Percentiles rank a stretch among this genome's conserved stretches.
Evolutionary conservation across 23 tunicate genomes (phyloP).

Genomic region (Clavelina lepadiformis): DNA sequence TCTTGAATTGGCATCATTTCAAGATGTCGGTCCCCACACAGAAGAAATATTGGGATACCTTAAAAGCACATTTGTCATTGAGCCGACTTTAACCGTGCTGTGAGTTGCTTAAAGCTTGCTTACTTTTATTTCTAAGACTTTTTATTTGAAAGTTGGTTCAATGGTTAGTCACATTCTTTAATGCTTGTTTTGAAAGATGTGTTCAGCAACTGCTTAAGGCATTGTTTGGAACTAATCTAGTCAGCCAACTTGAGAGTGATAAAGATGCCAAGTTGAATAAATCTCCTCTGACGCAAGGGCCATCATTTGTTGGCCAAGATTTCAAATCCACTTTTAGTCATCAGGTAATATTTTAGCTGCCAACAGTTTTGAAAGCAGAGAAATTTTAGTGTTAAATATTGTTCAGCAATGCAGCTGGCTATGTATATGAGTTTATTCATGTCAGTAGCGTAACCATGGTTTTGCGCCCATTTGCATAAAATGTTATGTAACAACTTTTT

Average conservation of each 20-base stretch:
- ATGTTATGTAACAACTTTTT: too few relatives aligned
- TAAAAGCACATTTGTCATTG: slow-evolving; percentile 32
- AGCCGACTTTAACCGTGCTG: slow-evolving; percentile 57
- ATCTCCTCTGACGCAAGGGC: background rate
- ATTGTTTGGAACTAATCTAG: slow-evolving; percentile 80
- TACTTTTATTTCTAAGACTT: too few relatives aligned
- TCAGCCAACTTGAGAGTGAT: slow-evolving; percentile 49
- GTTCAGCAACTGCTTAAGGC: slow-evolving; percentile 79
- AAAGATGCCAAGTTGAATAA: slow-evolving; percentile 6
- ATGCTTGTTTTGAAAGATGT: too few relatives aligned
- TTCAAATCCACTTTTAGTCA: slow-evolving; percentile 15
- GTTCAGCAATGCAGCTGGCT: too few relatives aligned
- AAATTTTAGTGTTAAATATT: background rate
- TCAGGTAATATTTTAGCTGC: slow-evolving; percentile 3
- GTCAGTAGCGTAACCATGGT: too few relatives aligned
- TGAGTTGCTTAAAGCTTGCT: slow-evolving; percentile 5
- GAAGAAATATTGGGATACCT: slow-evolving; percentile 70
- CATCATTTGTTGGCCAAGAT: background rate
- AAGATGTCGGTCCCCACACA: slow-evolving; percentile 49
- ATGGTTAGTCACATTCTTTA: too few relatives aligned
- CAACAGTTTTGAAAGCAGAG: background rate
- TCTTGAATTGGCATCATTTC: slow-evolving; percentile 61
- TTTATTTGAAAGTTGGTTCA: too few relatives aligned
- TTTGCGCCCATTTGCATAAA: too few relatives aligned
- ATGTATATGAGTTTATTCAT: too few relatives aligned